Base-by-base conservation (phyloP, 2,888 invertebrate genomes). In the Plemyria rubiginata region DNA sequence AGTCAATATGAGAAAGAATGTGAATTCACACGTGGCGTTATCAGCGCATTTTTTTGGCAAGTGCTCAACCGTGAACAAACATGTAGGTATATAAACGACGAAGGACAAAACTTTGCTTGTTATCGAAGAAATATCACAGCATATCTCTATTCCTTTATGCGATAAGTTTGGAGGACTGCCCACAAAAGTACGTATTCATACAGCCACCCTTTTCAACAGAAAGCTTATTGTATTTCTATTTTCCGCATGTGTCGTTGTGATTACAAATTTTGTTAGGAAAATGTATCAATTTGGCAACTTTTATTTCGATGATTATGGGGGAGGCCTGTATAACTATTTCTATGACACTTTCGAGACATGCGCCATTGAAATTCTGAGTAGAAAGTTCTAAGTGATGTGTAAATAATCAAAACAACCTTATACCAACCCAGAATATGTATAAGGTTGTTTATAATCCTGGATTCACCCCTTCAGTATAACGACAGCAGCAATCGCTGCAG, bases 91-190 rank as follows among this genome's bases (percentile, higher is more conserved):
- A 22, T 81, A 73, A 78, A 73, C 76, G 70, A 65, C 74, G 72
- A 79, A 82, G 83, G 81, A 78, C 77, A 71, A 84, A 90, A 90
- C 81, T 90, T 90, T 79, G 84, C 90, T 90, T 88, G 90, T 91
- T 90, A 91, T 87, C 86, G 78, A 75, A 79, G 79, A 88, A 87
- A 90, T 88, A 89, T 88, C 87, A 88, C 82, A 87, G 88, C 85
- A 88, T 83, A 87, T 84, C 80, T 83, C 77, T 74, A 76, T 70
- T 76, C 80, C 78, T 88, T 90, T 88, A 88, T 88, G 78, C 81
- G 76, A 71, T 81, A 91, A 90, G 81, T 89, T 90, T 85, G 68
- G 73, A 85, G 82, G 76, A 76, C 74, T 79, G 78, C 79, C 79
- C 76, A 60, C 55, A 55, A 62, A 54, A 60, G 59, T 60, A 63